phyloP scores from a whole-genome alignment of 2,888 invertebrate species.

The Napeogenes sylphis region DNA sequence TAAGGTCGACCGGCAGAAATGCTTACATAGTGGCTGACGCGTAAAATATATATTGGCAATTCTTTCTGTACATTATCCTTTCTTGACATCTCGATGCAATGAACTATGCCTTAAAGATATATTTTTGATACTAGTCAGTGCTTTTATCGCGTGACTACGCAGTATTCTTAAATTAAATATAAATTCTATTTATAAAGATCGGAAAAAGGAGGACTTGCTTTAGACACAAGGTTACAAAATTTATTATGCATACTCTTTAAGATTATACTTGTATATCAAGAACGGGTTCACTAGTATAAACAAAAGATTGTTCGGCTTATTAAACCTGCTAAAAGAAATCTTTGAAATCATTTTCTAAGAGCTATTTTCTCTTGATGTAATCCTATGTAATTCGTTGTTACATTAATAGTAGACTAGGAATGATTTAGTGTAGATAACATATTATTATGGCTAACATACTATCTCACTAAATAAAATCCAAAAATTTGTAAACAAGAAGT shows the following conservation, averaged over 20 bases:
- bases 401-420: slow-evolving; percentile 5
- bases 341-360: background rate
- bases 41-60: slow-evolving; percentile 23
- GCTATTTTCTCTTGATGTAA: background rate
- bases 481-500: background rate
- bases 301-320: no score
- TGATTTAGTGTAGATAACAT: background rate
- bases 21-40: slow-evolving; percentile 19
- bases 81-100: slow-evolving; percentile 5
- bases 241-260: no score
- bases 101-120: slow-evolving; percentile 26
- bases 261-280: no score
- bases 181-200: slow-evolving; percentile 5
- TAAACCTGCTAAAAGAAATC: background rate
- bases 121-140: slow-evolving; percentile 23
- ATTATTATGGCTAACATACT: background rate
- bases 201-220: background rate
- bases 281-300: no score
- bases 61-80: background rate
- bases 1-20: slow-evolving; percentile 34
- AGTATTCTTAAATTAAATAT: slow-evolving; percentile 5
- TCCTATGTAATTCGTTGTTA: background rate
- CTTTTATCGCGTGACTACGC: slow-evolving; percentile 23
- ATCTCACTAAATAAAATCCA: background rate
- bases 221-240: no score